Evolutionary conservation across 2,888 invertebrate species (phyloP).

Genomic region (Xestia ashworthii): DNA sequence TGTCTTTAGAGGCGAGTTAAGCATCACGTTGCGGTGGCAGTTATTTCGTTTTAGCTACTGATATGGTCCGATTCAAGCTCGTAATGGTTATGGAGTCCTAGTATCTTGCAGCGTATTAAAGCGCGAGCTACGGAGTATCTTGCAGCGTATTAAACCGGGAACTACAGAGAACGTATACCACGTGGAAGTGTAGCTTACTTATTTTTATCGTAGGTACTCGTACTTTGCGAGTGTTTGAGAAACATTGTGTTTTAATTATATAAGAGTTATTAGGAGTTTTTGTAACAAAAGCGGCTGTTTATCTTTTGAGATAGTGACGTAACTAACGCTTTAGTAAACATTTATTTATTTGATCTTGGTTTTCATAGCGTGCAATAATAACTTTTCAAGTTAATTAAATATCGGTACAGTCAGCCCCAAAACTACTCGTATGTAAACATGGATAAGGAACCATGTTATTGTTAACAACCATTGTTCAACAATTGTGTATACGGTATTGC

Average conservation of each 20-base stretch:
- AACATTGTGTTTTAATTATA: not conserved
- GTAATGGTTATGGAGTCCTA: conserved; percentile 52
- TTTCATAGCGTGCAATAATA: too few species aligned
- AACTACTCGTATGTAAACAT: too few species aligned
- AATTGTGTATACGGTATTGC: too few species aligned
- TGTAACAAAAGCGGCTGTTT: not conserved
- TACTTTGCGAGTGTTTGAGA: not conserved
- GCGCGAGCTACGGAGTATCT: conserved; percentile 37
- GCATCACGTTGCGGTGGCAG: not conserved
- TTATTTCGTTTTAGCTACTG: conserved; percentile 4
- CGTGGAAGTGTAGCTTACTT: not conserved
- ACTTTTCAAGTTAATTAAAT: too few species aligned
- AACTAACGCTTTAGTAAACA: not conserved
- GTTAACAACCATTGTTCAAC: too few species aligned
- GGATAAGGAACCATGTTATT: too few species aligned
- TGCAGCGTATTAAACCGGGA: conserved; percentile 31
- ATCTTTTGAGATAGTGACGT: not conserved
- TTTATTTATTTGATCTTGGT: too few species aligned
- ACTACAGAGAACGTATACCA: not conserved
- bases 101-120: conserved; percentile 53
- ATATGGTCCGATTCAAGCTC: conserved; percentile 2
- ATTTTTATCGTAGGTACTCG: not conserved
- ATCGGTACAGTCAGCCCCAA: too few species aligned
- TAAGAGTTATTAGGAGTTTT: not conserved
- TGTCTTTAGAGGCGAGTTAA: not conserved